These are phyloP conservation scores for Leuciscus idus DNA, from an alignment of 2,113 vertebrate species.

Conservation along the genomic window DNA sequence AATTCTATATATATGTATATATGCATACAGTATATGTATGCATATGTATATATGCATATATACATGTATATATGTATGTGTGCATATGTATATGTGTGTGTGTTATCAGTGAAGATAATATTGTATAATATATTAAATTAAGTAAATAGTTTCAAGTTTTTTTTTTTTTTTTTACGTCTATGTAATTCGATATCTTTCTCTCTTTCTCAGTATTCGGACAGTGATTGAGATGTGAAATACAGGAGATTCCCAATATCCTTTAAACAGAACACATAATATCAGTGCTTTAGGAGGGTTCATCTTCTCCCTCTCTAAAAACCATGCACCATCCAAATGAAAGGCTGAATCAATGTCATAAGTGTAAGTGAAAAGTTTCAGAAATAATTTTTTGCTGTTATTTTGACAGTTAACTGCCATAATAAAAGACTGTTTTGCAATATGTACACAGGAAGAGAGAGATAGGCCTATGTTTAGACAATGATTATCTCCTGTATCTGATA, in stretches of 20 bases:
- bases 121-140: too few species aligned
- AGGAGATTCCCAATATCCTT: not conserved
- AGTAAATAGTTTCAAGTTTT: too few species aligned
- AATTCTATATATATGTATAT: too few species aligned
- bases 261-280: not conserved
- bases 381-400: not conserved
- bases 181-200: not conserved
- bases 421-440: not conserved
- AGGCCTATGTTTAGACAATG: not conserved
- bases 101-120: too few species aligned
- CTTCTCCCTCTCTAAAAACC: not conserved
- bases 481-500: not conserved
- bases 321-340: not conserved
- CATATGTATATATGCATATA: too few species aligned
- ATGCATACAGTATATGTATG: too few species aligned
- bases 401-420: not conserved
- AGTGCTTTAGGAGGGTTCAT: not conserved
- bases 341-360: not conserved
- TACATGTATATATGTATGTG: too few species aligned
- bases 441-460: not conserved
- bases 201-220: slow-evolving; percentile 60
- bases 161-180: too few species aligned
- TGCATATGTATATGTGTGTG: too few species aligned
- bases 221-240: slow-evolving; percentile 59
- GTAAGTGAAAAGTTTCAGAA: not conserved